Percentiles rank a stretch among this genome's conserved stretches.
phyloP scores from a whole-genome alignment of 2,888 invertebrate species.

The Diachrysia chrysitis region DNA sequence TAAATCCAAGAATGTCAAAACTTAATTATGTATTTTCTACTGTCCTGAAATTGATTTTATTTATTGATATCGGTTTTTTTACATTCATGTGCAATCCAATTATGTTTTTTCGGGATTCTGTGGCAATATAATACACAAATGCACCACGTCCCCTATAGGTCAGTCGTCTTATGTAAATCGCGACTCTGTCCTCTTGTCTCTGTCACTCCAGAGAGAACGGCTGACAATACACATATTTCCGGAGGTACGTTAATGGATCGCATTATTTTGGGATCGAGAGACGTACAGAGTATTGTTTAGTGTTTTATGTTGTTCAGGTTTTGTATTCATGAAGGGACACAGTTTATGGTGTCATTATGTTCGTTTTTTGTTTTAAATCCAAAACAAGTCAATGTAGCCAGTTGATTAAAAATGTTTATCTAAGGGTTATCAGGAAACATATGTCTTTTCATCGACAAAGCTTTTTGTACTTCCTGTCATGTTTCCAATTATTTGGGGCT shows the following conservation, averaged over 20 bases:
- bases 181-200: constrained; percentile 47
- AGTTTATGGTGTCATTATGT: constrained; percentile 31
- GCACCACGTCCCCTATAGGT: constrained; percentile 45
- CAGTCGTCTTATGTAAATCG: constrained; percentile 64
- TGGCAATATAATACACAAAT: constrained; percentile 24
- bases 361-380: constrained; percentile 9
- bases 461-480: background rate
- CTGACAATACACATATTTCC: constrained; percentile 71
- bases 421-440: constrained; percentile 4
- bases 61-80: no score
- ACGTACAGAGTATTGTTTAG: constrained; percentile 21
- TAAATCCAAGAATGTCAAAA: no score
- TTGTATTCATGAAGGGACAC: constrained; percentile 32
- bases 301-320: constrained; percentile 42
- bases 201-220: constrained; percentile 51
- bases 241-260: constrained; percentile 72
- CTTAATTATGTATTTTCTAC: no score
- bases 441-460: background rate
- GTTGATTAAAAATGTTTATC: constrained; percentile 3
- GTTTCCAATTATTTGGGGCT: background rate
- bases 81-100: no score
- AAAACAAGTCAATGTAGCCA: constrained; percentile 2
- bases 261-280: constrained; percentile 71
- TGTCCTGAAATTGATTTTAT: no score
- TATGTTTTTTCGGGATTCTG: background rate